These are phyloP conservation scores for Tenthredo amoena DNA, from an alignment of 2,888 invertebrate species.

Conservation along the genomic window DNA sequence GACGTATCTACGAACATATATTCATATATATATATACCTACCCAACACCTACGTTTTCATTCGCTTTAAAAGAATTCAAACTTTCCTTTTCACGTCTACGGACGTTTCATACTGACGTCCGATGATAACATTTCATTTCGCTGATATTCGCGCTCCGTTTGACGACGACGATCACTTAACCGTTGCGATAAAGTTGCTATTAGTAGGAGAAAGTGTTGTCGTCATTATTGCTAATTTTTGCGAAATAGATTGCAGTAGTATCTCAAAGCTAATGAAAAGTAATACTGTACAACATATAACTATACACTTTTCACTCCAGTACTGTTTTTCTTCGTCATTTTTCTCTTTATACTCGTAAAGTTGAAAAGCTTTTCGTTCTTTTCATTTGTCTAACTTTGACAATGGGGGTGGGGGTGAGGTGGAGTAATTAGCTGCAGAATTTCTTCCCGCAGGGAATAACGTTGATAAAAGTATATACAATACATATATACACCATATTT, in stretches of 20 bases:
- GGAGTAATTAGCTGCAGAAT: constrained; percentile 31
- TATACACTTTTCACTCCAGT: not conserved
- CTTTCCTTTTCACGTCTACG: not conserved
- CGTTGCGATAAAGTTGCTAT: too few relatives aligned
- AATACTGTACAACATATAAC: not conserved
- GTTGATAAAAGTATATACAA: not conserved
- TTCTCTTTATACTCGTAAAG: not conserved
- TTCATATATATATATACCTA: too few relatives aligned
- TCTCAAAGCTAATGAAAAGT: too few relatives aligned
- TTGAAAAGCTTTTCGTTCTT: not conserved
- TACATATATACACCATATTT: not conserved
- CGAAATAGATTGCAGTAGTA: too few relatives aligned
- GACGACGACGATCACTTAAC: too few relatives aligned
- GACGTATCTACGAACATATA: too few relatives aligned
- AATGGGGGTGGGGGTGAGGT: not conserved
- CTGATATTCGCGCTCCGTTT: too few relatives aligned
- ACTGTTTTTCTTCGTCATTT: not conserved
- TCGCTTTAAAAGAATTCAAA: not conserved
- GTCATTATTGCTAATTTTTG: too few relatives aligned
- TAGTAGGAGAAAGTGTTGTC: too few relatives aligned
- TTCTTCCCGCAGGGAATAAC: not conserved
- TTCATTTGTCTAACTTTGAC: constrained; percentile 22
- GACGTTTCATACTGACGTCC: too few relatives aligned
- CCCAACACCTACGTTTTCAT: too few relatives aligned
- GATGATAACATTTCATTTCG: too few relatives aligned